Percentiles rank a stretch among this genome's conserved stretches.
Evolutionary conservation across 2,888 invertebrate species (phyloP).

Genomic region (Lycocerus yunnanus): DNA sequence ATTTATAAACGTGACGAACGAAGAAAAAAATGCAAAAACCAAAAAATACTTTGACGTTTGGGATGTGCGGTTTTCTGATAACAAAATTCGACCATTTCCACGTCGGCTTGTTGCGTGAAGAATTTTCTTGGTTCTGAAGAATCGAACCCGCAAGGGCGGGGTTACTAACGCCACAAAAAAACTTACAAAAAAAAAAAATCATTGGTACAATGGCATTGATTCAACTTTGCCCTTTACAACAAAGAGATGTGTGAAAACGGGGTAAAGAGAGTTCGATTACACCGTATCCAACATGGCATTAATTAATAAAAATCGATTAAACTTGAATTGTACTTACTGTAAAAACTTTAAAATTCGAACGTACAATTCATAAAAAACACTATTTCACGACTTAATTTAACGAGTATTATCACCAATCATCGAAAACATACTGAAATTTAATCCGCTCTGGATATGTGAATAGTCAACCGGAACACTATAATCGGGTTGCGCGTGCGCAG

Average conservation of each 20-base stretch:
- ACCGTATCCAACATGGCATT: neutral
- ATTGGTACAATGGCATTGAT: neutral
- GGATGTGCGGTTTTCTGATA: neutral
- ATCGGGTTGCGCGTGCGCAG: slow-evolving; percentile 33
- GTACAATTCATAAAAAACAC: slow-evolving; percentile 17
- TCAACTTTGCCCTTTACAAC: slow-evolving; percentile 4
- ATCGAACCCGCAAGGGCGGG: neutral
- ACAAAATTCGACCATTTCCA: neutral
- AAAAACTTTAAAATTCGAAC: slow-evolving; percentile 14
- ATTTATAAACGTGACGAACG: neutral
- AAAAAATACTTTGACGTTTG: neutral
- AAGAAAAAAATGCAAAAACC: neutral
- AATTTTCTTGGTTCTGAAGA: neutral
- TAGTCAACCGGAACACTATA: slow-evolving; percentile 28
- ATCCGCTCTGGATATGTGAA: slow-evolving; percentile 26
- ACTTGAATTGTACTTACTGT: slow-evolving; percentile 9
- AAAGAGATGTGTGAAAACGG: neutral
- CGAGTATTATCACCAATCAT: slow-evolving; percentile 11
- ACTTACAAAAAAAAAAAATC: neutral
- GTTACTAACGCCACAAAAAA: neutral
- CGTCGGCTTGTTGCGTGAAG: neutral
- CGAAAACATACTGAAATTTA: slow-evolving; percentile 37
- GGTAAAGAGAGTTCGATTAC: neutral
- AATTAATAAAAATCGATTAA: neutral
- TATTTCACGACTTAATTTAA: slow-evolving; percentile 3